Conservation (phyloP, 2,888 invertebrate species). For the Synanthedon formicaeformis region DNA sequence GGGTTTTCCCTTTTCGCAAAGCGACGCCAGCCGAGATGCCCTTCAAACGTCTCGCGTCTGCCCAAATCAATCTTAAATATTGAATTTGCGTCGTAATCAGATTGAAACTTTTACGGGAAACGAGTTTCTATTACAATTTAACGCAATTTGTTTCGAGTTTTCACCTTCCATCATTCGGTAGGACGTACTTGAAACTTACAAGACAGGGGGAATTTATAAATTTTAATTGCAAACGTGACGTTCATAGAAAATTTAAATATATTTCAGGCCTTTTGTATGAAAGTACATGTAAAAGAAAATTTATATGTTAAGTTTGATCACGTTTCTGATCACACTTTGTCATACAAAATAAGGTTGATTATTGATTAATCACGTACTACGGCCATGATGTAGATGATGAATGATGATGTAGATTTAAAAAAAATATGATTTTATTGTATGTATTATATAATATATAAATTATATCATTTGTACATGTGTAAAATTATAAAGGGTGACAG, state of each 20-base stretch:
- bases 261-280: no score
- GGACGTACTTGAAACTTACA: constrained; percentile 36
- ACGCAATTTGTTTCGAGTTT: constrained; percentile 66
- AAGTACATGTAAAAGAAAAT: no score
- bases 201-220: constrained; percentile 34
- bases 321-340: no score
- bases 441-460: no score
- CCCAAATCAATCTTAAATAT: constrained; percentile 70
- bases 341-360: no score
- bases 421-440: no score
- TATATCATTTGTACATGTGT: no score
- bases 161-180: constrained; percentile 43
- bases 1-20: constrained; percentile 9
- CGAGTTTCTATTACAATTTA: constrained; percentile 68
- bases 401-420: no score
- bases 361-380: no score
- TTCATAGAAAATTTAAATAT: constrained; percentile 5
- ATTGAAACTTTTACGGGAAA: constrained; percentile 65
- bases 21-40: constrained; percentile 23
- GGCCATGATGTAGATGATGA: no score
- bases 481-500: no score
- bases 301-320: no score
- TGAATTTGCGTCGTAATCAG: constrained; percentile 66
- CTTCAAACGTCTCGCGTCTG: constrained; percentile 60
- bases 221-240: constrained; percentile 45